A percentile compares a stretch with the other conserved stretches of the same genome.
Evolutionary conservation across 2,888 invertebrate genomes (phyloP).

Genomic region (Drosophila kokeensis): DNA sequence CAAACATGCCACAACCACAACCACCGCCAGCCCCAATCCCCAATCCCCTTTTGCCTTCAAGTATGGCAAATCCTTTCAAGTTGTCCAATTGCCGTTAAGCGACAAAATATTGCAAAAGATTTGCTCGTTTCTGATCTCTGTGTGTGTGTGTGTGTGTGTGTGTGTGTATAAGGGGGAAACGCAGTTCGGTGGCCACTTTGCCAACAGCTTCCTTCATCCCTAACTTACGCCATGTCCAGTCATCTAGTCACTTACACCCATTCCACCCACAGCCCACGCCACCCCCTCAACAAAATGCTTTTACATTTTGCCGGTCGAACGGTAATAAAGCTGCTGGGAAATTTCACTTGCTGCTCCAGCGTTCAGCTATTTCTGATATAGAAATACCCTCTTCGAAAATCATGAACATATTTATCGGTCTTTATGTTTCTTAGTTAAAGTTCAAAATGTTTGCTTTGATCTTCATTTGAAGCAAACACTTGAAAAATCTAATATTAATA

Average conservation of each 20-base stretch:
- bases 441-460: not conserved
- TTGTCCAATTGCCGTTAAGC: conserved; percentile 49
- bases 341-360: conserved; percentile 5
- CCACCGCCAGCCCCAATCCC: not conserved
- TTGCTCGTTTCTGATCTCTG: conserved; percentile 9
- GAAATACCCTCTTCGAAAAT: not conserved
- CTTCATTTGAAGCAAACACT: not conserved
- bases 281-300: not conserved
- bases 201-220: conserved; percentile 20
- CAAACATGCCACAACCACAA: not conserved
- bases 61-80: conserved; percentile 37
- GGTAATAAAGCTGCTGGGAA: conserved; percentile 19
- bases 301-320: conserved; percentile 35
- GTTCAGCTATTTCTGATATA: not conserved
- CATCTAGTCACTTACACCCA: not conserved
- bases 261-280: not conserved
- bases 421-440: not conserved
- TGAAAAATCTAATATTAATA: not conserved
- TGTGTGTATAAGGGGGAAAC: no score
- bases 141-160: not conserved
- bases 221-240: not conserved
- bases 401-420: not conserved
- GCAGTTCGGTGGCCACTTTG: conserved; percentile 30
- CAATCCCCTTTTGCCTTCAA: not conserved
- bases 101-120: conserved; percentile 41